Evolutionary conservation across 2,888 invertebrate genomes (phyloP), one percentile per base, ranked within the genome.

Genomic region (Ceraclea dissimilis): DNA sequence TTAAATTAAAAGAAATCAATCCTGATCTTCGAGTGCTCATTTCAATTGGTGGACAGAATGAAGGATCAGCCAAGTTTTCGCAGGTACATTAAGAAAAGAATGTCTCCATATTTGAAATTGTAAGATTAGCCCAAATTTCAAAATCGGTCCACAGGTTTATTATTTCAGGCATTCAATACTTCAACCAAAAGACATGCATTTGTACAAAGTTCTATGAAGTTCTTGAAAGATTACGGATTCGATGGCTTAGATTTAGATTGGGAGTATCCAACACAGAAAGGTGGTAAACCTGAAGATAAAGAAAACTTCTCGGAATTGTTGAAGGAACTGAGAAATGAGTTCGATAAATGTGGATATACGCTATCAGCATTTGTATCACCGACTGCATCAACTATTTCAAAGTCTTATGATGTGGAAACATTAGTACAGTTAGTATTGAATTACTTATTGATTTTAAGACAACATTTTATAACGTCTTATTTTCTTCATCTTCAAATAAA

Each of bases 181-280:
- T 18, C 52, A 8, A 43, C 22, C 8, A 44, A 49, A 10, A 17
- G 57, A 20, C 18, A 39, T 4, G 39, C 66, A 44, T 85, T 88
- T 64, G 77, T 85, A 16, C 64, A 73, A 2, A 82, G 79, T 52
- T 78, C 79, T 1, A 65, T 82, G 0, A 64, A 69, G 0, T 80
- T 85, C 65, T 63, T 86, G 0, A 65, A 70, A 34, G 71, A 72
- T 2, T 71, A 85, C 64, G 74, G 74, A 1, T 88, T 88, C 59
- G 84, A 88, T 64, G 88, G 88, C 1, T 71, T 88, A 0, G 87
- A 88, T 64, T 50, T 88, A 0, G 86, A 87, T 66, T 88, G 88
- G 87, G 84, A 86, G 64, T 86, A 85, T 63, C 86, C 86, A 17
- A 55, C 50, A 20, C 59, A 61, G 39, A 49, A 59, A 44, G 61